phyloP scores from a whole-genome alignment of 2,797 vertebrate species.

The Intellagama lesueurii region DNA sequence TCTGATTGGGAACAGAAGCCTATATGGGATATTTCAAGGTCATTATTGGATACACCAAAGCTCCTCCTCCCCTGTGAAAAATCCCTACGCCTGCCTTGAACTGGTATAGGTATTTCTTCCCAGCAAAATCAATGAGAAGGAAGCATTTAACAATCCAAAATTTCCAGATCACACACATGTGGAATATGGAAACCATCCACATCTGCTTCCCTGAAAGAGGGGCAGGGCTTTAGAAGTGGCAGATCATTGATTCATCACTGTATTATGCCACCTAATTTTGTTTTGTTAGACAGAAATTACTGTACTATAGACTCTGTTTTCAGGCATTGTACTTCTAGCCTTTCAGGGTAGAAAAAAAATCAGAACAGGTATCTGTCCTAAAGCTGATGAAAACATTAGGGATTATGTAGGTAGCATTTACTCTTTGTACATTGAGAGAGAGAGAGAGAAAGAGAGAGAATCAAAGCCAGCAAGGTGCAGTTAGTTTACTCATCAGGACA shows the following conservation, averaged over 20 bases:
- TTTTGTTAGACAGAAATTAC: conserved; percentile 52
- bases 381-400: conserved; percentile 22
- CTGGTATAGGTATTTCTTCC: background rate
- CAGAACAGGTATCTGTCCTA: background rate
- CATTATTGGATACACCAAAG: background rate
- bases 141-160: background rate
- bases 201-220: background rate
- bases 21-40: background rate
- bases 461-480: background rate
- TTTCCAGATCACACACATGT: background rate
- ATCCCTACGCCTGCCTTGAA: background rate
- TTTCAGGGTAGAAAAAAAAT: conserved; percentile 12
- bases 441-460: background rate
- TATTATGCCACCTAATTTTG: background rate
- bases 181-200: background rate
- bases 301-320: conserved; percentile 39
- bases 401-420: background rate
- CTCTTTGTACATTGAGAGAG: conserved; percentile 10
- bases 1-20: background rate
- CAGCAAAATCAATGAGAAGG: background rate
- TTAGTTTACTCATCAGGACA: conserved; percentile 1
- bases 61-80: background rate
- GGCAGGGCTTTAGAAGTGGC: background rate
- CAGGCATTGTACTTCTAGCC: background rate
- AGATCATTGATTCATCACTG: background rate